Conservation (phyloP, 2,888 invertebrate genomes). For the Orthosia incerta region DNA sequence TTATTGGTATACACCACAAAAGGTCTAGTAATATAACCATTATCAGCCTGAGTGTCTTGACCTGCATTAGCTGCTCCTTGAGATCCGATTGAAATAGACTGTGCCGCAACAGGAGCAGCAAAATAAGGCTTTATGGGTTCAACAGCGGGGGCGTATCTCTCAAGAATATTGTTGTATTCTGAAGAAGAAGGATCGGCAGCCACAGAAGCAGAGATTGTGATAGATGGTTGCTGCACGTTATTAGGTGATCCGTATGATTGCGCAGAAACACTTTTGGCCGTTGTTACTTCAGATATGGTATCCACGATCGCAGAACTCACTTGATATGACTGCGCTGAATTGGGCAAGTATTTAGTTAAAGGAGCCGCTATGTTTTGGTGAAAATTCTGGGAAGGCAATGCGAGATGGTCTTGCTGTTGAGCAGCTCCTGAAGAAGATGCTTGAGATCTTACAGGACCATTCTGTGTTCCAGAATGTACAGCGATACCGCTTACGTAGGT, state of each 20-base stretch:
- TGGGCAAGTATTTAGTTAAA: conserved; percentile 4
- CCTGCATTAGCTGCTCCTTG: conserved; percentile 5
- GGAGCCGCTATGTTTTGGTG: conserved; percentile 20
- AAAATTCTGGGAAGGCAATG: conserved; percentile 26
- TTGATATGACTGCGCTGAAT: conserved; percentile 10
- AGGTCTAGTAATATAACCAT: conserved; percentile 16
- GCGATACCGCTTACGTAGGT: conserved; percentile 23
- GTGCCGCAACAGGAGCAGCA: conserved; percentile 24
- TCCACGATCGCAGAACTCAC: conserved; percentile 37
- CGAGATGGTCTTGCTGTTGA: conserved; percentile 22
- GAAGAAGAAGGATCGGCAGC: conserved; percentile 26
- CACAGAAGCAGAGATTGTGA: conserved; percentile 17
- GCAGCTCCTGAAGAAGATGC: background rate
- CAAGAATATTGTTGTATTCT: conserved; percentile 31
- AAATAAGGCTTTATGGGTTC: conserved; percentile 24
- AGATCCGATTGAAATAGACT: conserved; percentile 24
- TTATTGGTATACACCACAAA: conserved; percentile 16
- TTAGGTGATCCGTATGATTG: conserved; percentile 18
- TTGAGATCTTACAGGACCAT: conserved; percentile 1
- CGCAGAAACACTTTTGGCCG: background rate
- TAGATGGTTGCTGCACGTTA: conserved; percentile 14
- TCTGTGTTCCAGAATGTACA: background rate
- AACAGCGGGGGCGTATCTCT: conserved; percentile 13
- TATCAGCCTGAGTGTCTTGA: background rate
- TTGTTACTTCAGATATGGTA: conserved; percentile 4